A percentile compares a stretch with the other conserved stretches of the same genome.
Evolutionary conservation across 2,888 invertebrate species (phyloP).

Genomic region (Eudemis profundana): DNA sequence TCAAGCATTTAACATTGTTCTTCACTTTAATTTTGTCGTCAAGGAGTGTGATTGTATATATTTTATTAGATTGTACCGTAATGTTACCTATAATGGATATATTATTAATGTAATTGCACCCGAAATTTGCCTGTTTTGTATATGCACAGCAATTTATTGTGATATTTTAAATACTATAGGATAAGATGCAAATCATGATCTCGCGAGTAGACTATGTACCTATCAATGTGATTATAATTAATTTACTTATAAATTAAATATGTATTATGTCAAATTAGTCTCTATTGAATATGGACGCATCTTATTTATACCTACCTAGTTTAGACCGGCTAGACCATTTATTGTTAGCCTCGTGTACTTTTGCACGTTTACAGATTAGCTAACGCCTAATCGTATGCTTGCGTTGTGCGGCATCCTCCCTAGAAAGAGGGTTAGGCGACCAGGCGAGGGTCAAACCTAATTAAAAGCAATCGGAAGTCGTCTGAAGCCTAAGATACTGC

Average conservation of each 20-base stretch:
- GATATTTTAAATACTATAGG: conserved; percentile 85
- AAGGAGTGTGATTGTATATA: conserved; percentile 55
- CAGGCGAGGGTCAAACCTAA: conserved; percentile 12
- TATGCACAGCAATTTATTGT: conserved; percentile 86
- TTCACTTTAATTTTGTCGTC: conserved; percentile 17
- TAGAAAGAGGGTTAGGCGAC: conserved; percentile 16
- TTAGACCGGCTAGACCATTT: conserved; percentile 52
- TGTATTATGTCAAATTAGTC: conserved; percentile 61
- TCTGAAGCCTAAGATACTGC: neutral
- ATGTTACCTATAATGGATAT: conserved; percentile 64
- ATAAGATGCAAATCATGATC: conserved; percentile 80
- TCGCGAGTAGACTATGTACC: conserved; percentile 78
- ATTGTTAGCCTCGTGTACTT: conserved; percentile 50
- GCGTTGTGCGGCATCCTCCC: conserved; percentile 37
- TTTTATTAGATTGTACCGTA: conserved; percentile 69
- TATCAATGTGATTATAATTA: conserved; percentile 77
- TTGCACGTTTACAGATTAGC: conserved; percentile 47
- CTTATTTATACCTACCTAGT: conserved; percentile 61
- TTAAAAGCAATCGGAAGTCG: conserved; percentile 3
- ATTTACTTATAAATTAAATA: conserved; percentile 64
- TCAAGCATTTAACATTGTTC: neutral
- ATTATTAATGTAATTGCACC: conserved; percentile 83
- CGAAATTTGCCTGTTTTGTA: conserved; percentile 85
- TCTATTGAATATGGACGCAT: conserved; percentile 69
- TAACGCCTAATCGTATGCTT: conserved; percentile 35